Percentiles rank a stretch among this genome's conserved stretches.
Evolutionary conservation across 2,888 invertebrate species (phyloP).

Genomic region (Clivina fossor): DNA sequence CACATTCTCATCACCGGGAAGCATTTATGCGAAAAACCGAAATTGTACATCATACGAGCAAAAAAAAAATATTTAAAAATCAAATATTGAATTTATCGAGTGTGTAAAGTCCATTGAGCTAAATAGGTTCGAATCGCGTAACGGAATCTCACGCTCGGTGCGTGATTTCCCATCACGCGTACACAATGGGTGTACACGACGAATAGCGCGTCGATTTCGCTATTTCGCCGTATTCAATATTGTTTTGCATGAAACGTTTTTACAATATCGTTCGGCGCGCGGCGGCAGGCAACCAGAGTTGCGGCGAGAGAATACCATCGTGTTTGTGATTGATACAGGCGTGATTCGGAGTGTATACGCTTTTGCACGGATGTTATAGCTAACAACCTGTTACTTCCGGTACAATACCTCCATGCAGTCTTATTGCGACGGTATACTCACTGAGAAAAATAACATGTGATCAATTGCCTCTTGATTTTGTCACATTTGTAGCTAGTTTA

Average conservation of each 20-base stretch:
- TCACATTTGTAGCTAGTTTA: no score
- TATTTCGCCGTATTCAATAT: constrained; percentile 25
- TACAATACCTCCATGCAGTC: constrained; percentile 40
- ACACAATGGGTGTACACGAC: constrained; percentile 17
- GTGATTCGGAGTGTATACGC: constrained; percentile 41
- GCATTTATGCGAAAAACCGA: no score
- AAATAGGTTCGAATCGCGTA: constrained; percentile 23
- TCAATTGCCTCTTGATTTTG: no score
- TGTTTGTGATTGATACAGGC: constrained; percentile 41
- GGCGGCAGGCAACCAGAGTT: no score
- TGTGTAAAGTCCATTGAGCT: constrained; percentile 22
- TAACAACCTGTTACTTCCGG: constrained; percentile 45
- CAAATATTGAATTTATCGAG: constrained; percentile 26
- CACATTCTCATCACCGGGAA: no score
- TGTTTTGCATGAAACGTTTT: constrained; percentile 28
- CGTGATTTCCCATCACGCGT: constrained; percentile 26
- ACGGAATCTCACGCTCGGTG: constrained; percentile 25
- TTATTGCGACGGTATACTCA: constrained; percentile 37
- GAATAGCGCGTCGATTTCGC: constrained; percentile 6
- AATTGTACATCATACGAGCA: no score
- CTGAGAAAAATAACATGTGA: no score
- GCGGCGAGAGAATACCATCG: constrained; percentile 5
- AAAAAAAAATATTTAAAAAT: constrained; percentile 3
- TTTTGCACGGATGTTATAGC: constrained; percentile 39
- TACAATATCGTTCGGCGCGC: constrained; percentile 19